Evolutionary conservation across 2,888 invertebrate species (phyloP).

Genomic region (Thecophora atra): DNA sequence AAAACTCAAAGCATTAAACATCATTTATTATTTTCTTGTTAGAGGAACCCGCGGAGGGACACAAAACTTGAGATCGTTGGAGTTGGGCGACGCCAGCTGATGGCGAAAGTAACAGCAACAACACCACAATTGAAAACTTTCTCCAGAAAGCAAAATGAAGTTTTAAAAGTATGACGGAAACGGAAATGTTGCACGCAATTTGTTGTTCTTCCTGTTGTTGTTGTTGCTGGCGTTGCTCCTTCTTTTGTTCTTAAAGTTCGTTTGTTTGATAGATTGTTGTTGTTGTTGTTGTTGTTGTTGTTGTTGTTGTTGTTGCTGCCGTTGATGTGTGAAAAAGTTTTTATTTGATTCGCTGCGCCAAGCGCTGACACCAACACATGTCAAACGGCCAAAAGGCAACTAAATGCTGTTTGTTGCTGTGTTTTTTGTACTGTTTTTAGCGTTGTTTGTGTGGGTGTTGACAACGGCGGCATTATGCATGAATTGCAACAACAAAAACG

Average conservation of each 20-base stretch:
- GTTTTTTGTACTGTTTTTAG: constrained; percentile 13
- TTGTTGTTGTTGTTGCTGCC: constrained; percentile 16
- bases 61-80: constrained; percentile 6
- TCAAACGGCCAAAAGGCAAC: constrained; percentile 16
- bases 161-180: constrained; percentile 32
- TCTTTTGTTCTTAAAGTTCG: too few relatives aligned
- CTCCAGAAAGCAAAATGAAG: neutral
- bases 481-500: constrained; percentile 7
- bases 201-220: neutral
- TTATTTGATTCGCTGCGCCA: constrained; percentile 31
- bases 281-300: constrained; percentile 1
- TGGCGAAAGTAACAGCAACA: constrained; percentile 11
- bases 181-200: constrained; percentile 29
- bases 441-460: constrained; percentile 6
- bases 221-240: too few relatives aligned
- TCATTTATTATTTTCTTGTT: constrained; percentile 35
- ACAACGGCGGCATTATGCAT: constrained; percentile 4
- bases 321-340: constrained; percentile 36
- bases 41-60: neutral
- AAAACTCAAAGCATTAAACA: constrained; percentile 24
- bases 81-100: neutral
- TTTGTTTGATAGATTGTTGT: neutral
- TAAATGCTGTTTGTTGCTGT: neutral
- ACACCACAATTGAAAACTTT: neutral
- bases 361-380: constrained; percentile 31